Conservation (phyloP, 2,113 vertebrate species). For the Gymnocephalus cernua region DNA sequence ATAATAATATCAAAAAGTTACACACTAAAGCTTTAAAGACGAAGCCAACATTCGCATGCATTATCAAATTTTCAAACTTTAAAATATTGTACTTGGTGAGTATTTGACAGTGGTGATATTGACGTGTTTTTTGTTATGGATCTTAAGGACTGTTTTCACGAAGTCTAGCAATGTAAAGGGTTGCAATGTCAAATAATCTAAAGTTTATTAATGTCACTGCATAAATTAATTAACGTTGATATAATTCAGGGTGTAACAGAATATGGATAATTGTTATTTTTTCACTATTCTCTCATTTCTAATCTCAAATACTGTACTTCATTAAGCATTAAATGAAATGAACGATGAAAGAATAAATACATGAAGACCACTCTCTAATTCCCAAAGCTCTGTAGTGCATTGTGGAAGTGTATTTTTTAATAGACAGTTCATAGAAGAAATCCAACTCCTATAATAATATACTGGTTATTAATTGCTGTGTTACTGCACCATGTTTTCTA, state of each 20-base stretch:
- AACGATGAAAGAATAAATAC: constrained; percentile 16
- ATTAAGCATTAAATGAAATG: neutral
- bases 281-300: neutral
- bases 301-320: neutral
- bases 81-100: no score
- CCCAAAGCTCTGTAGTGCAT: neutral
- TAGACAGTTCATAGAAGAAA: constrained; percentile 30
- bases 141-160: no score
- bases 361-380: constrained; percentile 2
- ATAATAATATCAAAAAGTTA: no score
- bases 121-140: no score
- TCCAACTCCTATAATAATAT: constrained; percentile 46
- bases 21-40: no score
- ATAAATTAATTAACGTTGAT: no score
- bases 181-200: no score
- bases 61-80: no score
- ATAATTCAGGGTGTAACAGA: neutral
- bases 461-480: constrained; percentile 55
- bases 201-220: no score
- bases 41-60: no score
- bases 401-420: constrained; percentile 31
- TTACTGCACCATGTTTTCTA: constrained; percentile 46
- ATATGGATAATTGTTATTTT: neutral
- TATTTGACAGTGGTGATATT: no score
- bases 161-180: no score